These are phyloP conservation scores for Protophormia terraenovae DNA, from an alignment of 2,888 invertebrate species.

Conservation along the genomic window DNA sequence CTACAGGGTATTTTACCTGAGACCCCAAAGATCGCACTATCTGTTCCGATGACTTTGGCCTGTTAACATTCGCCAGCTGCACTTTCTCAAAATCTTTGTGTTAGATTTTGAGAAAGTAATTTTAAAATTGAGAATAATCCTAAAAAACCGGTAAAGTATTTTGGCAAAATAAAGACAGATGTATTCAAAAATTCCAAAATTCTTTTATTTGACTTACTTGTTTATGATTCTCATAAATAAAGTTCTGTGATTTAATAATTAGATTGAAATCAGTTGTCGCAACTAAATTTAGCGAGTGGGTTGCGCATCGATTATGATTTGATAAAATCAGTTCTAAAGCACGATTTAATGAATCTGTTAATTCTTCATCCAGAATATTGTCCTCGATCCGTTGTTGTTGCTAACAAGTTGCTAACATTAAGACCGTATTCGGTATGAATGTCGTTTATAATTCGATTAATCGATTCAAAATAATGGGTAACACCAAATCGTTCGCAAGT, in stretches of 20 bases:
- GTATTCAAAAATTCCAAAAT: conserved; percentile 1
- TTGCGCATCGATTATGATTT: conserved; percentile 30
- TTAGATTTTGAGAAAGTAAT: too few species aligned
- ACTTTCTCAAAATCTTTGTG: not conserved
- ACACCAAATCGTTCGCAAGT: conserved; percentile 3
- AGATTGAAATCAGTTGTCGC: not conserved
- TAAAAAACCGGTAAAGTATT: conserved; percentile 7
- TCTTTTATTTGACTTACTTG: conserved; percentile 17
- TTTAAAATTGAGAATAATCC: conserved; percentile 3
- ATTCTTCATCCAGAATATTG: conserved; percentile 15
- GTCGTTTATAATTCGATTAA: conserved; percentile 5
- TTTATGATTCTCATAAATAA: not conserved
- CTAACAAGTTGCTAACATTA: conserved; percentile 8
- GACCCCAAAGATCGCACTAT: not conserved
- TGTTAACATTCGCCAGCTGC: conserved; percentile 8
- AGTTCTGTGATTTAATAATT: conserved; percentile 6
- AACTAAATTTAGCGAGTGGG: not conserved
- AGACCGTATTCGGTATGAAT: not conserved
- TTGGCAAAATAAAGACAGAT: conserved; percentile 7
- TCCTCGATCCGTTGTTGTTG: conserved; percentile 13
- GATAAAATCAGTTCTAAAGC: conserved; percentile 16
- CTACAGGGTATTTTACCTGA: conserved; percentile 3
- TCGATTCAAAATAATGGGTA: not conserved
- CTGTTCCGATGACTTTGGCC: conserved; percentile 30
- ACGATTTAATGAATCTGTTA: conserved; percentile 11